Evolutionary conservation across 2,888 invertebrate species (phyloP), one percentile per base, ranked within the genome.

Genomic region (Alitta virens): DNA sequence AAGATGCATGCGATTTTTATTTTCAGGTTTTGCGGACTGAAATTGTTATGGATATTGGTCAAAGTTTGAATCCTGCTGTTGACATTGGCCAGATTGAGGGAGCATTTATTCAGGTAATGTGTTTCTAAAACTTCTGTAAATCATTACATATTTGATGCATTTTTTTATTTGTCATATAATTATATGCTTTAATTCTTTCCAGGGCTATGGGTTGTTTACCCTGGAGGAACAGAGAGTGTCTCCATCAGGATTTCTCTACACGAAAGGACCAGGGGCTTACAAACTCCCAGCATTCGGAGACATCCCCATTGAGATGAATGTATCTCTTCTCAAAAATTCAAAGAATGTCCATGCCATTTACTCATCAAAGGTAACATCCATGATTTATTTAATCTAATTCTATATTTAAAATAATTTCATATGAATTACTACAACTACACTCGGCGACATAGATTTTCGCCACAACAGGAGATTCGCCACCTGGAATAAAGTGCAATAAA

Each of bases 71-170:
- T 83, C 97, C 97, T 2, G 95, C 96, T 1, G 93, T 97, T 68
- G 97, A 97, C 75, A 91, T 97, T 72, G 97, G 96, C 0, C 97
- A 97, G 85, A 90, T 97, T 18, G 97, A 97, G 84, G 97, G 97
- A 1, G 97, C 87, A 0, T 97, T 95, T 75, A 86, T 93, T 77
- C 95, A 96, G 78, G 82, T 81, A 25, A 21, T 18, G 3, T 12
- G 21, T 18, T 46, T 5, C n/a, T 46, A 46, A n/a, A n/a, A n/a
- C n/a, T n/a, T n/a, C n/a, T n/a, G n/a, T n/a, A 12, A 5, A n/a
- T 46, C n/a, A 46, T 18, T 5, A 5, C n/a, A 46, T 3, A 46
- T 12, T 12, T 40, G 40, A 40, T 12, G 12, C 9, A 12, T 40
- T 9, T 9, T 40, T 40, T 40, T 40, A 16, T 12, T 40, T 16